These are phyloP conservation scores for Drosophila ohnishii DNA, from an alignment of 1,140 invertebrate genomes.

Conservation along the genomic window DNA sequence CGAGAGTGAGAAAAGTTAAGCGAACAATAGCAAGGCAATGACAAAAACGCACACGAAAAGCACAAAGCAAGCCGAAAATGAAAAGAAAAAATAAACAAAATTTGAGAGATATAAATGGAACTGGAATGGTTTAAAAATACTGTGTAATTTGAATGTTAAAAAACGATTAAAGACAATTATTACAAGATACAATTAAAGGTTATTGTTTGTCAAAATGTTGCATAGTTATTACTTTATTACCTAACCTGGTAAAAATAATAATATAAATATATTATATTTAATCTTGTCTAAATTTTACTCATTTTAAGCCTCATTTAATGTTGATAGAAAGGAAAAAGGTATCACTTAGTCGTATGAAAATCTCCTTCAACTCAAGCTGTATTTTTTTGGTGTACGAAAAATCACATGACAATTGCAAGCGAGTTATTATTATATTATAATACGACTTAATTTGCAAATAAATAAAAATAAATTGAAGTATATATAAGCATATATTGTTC, in stretches of 20 bases:
- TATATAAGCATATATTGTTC: constrained; percentile 53
- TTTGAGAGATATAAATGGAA: constrained; percentile 32
- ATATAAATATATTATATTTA: not conserved
- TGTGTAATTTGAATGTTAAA: not conserved
- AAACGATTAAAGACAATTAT: not conserved
- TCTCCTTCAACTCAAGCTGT: no score
- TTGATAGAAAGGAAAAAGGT: not conserved
- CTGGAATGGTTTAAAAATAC: not conserved
- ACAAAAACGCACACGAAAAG: constrained; percentile 29
- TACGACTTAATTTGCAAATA: constrained; percentile 66
- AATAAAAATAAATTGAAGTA: constrained; percentile 72
- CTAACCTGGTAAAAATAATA: not conserved
- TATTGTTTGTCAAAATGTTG: not conserved
- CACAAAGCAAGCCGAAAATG: constrained; percentile 44
- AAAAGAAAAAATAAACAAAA: constrained; percentile 38
- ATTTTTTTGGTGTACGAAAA: constrained; percentile 35
- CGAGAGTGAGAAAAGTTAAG: constrained; percentile 51
- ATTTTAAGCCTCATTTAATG: not conserved
- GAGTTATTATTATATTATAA: constrained; percentile 45
- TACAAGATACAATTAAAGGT: not conserved
- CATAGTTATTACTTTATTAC: not conserved
- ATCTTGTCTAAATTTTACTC: not conserved
- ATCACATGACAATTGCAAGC: constrained; percentile 69
- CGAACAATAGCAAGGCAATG: constrained; percentile 39
- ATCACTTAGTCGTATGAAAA: constrained; percentile 7